Evolutionary conservation across 1,140 invertebrate genomes (phyloP), one percentile per base, ranked within the genome.

Genomic region (Drosophila nasuta): DNA sequence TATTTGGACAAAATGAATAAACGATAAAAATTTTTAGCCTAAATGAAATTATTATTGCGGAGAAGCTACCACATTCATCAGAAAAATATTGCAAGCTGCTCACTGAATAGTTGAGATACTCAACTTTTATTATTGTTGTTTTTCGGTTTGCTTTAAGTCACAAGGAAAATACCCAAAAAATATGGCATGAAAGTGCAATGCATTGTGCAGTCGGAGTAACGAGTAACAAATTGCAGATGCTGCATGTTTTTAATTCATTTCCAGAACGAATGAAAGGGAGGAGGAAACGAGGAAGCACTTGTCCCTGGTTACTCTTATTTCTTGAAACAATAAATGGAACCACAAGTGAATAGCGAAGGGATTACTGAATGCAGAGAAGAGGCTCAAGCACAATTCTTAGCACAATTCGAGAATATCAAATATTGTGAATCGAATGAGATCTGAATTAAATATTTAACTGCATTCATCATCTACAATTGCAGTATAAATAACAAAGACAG

Each of bases 241-340:
- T 77, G 82, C 79, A 87, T 87, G 82, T 87, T 87, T 87, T 87
- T 87, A 87, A 87, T 87, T 87, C 82, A 87, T 87, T 87, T 87
- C 79, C 66, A 8, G 33, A 56, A 30, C 30, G 11, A 28, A 15
- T 6, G 20, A 48, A 11, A 48, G 48, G 5, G 45, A 17, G 45
- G 2, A 10, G 46, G 20, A 20, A 10, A 11, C 10, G 5, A 5
- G 46, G 7, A 56, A 6, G 33, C 65, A 63, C 76, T 71, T 80
- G 77, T 62, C 63, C 70, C 65, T 65, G 49, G 67, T 60, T 58
- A 35, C 15, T 30, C 7, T 51, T 54, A 54, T 33, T 17, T 64
- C 56, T 48, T 15, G 6, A 17, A 83, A 77, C 68, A 83, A 83
- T 83, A 82, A 83, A 46, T 68, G 77, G 43, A 58, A 25, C 60